A percentile compares a stretch with the other conserved stretches of the same genome.
Evolutionary conservation across 2,797 vertebrate species (phyloP).

Genomic region (Erithacus rubecula): DNA sequence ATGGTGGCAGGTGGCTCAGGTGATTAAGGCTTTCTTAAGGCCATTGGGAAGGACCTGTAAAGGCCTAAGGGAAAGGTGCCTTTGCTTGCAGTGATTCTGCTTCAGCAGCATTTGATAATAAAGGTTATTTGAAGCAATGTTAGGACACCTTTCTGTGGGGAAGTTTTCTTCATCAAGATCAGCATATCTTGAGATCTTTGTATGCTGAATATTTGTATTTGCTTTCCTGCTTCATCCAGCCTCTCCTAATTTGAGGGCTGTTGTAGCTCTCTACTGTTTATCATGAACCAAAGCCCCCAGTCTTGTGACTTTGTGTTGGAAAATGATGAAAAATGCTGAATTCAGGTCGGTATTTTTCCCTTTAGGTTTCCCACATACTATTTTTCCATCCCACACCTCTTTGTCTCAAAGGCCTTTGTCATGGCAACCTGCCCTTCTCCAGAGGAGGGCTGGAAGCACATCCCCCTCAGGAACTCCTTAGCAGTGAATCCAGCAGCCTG

Average conservation of each 20-base stretch:
- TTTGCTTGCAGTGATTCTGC: constrained; percentile 31
- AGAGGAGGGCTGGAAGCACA: constrained; percentile 46
- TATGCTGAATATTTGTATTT: neutral
- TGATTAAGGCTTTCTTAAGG: constrained; percentile 33
- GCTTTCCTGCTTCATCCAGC: neutral
- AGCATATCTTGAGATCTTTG: neutral
- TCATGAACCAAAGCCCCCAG: neutral
- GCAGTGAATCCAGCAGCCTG: neutral
- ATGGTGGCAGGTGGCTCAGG: constrained; percentile 47
- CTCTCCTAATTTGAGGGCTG: neutral
- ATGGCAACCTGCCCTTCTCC: constrained; percentile 58
- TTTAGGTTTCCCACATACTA: constrained; percentile 8
- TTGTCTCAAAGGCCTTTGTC: constrained; percentile 60
- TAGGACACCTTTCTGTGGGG: neutral
- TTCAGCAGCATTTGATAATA: neutral
- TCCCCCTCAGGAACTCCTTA: constrained; percentile 48
- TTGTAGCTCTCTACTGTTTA: neutral
- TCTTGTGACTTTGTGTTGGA: neutral
- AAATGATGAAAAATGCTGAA: neutral
- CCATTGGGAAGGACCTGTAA: neutral
- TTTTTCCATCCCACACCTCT: constrained; percentile 55
- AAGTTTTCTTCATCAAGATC: constrained; percentile 1
- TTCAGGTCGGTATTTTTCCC: neutral
- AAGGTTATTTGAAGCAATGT: neutral
- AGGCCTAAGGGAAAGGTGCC: constrained; percentile 18